Conservation (phyloP, 2,113 vertebrate genomes). For the Rana temporaria region DNA sequence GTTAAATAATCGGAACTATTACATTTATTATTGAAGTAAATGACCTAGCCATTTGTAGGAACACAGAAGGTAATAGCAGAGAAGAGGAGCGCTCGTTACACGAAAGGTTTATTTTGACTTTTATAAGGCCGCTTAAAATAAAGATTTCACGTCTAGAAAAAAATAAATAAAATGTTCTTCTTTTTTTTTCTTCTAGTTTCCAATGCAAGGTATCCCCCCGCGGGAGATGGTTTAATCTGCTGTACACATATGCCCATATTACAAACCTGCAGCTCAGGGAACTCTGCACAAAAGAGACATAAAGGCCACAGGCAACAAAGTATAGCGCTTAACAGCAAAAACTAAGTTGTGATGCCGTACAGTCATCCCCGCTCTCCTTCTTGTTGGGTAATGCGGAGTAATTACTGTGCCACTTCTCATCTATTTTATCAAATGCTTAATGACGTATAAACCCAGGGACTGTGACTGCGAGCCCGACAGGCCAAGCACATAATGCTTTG, state of each 20-base stretch:
- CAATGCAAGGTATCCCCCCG: conserved; percentile 14
- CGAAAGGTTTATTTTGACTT: no score
- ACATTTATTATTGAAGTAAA: no score
- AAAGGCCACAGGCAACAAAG: conserved; percentile 33
- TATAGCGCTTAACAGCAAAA: conserved; percentile 13
- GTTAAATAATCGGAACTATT: no score
- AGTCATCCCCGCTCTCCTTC: conserved; percentile 2
- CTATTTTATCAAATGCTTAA: conserved; percentile 42
- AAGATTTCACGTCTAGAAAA: background rate
- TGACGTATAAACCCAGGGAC: conserved; percentile 37
- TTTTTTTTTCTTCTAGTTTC: background rate
- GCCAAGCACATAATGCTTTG: conserved; percentile 7
- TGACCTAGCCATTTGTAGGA: no score
- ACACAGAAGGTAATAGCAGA: no score
- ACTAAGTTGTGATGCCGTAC: conserved; percentile 2
- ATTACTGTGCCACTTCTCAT: conserved; percentile 53
- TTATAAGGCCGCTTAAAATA: background rate
- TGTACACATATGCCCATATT: conserved; percentile 45
- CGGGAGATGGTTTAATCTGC: conserved; percentile 1
- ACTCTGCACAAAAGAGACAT: conserved; percentile 24
- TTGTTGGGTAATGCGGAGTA: conserved; percentile 32
- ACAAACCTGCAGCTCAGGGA: conserved; percentile 32
- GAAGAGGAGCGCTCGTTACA: no score
- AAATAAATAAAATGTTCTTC: background rate
- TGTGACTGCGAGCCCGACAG: conserved; percentile 5